Percentiles rank a stretch among this genome's conserved stretches.
Conservation (phyloP, 2,888 invertebrate genomes). For the Drosophila pseudotakahashii region DNA sequence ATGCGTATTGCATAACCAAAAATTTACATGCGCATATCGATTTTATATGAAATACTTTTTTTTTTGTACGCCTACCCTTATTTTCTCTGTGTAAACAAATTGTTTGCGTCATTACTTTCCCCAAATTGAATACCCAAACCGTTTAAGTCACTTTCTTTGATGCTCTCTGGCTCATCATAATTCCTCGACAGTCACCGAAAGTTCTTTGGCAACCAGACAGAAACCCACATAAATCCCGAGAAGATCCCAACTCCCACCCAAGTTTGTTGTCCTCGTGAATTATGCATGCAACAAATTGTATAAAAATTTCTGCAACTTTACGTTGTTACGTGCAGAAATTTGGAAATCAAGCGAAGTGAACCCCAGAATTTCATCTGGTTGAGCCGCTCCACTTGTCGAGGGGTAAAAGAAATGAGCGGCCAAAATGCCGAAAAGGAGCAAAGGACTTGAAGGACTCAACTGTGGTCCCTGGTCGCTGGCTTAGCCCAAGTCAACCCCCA, state of each 20-base stretch:
- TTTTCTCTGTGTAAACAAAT: conserved; percentile 10
- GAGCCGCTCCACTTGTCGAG: conserved; percentile 64
- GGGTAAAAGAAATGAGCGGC: conserved; percentile 28
- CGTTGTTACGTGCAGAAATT: conserved; percentile 80
- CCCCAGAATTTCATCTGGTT: conserved; percentile 49
- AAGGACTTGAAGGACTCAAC: conserved; percentile 25
- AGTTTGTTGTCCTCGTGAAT: conserved; percentile 70
- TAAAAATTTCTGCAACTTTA: conserved; percentile 81
- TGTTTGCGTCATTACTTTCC: conserved; percentile 12
- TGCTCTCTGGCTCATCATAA: conserved; percentile 72
- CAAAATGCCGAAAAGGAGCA: conserved; percentile 29
- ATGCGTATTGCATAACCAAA: no score
- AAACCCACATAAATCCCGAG: conserved; percentile 72
- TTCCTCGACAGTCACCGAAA: conserved; percentile 58
- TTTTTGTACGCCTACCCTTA: neutral
- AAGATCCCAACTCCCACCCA: conserved; percentile 43
- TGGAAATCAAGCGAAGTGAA: conserved; percentile 63
- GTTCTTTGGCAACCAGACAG: conserved; percentile 17
- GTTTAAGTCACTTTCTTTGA: conserved; percentile 40
- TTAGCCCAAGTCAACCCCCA: conserved; percentile 61
- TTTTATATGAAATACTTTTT: no score
- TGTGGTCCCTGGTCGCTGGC: conserved; percentile 36
- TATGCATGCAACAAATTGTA: conserved; percentile 82
- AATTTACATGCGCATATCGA: no score
- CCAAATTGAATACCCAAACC: conserved; percentile 29